Conservation (phyloP, 1,140 invertebrate genomes). For the Drosophila bocqueti region DNA sequence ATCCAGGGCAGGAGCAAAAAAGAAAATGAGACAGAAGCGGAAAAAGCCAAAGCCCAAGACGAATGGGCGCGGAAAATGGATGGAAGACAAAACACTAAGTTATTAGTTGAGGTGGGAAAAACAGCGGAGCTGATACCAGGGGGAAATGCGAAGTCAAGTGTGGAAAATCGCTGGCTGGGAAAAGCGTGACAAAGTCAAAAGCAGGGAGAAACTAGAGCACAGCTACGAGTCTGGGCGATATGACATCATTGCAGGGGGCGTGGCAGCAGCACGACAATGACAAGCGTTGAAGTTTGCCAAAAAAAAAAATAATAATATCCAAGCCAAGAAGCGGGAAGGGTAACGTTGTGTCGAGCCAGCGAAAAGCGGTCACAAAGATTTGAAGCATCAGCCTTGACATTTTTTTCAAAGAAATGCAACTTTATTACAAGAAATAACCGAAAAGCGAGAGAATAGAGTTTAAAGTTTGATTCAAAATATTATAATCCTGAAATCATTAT, state of each 20-base stretch:
- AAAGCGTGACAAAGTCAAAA: slow-evolving; percentile 60
- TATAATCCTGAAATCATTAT: not conserved
- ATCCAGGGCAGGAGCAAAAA: slow-evolving; percentile 60
- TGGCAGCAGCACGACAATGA: slow-evolving; percentile 31
- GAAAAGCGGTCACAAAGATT: slow-evolving; percentile 26
- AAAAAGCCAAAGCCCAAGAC: slow-evolving; percentile 44
- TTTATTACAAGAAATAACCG: slow-evolving; percentile 2
- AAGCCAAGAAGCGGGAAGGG: slow-evolving; percentile 1
- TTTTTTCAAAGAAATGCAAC: slow-evolving; percentile 33
- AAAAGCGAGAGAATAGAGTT: not conserved
- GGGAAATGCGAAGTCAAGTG: slow-evolving; percentile 33
- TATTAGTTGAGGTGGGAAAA: slow-evolving; percentile 38
- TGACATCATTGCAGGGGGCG: slow-evolving; percentile 64
- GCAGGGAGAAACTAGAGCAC: slow-evolving; percentile 51
- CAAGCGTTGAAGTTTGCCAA: slow-evolving; percentile 30
- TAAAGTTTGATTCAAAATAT: not conserved
- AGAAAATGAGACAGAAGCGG: slow-evolving; percentile 26
- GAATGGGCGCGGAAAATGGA: slow-evolving; percentile 48
- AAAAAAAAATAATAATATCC: not conserved
- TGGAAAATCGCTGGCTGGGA: slow-evolving; percentile 57
- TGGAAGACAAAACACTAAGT: slow-evolving; percentile 25
- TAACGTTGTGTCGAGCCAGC: slow-evolving; percentile 25
- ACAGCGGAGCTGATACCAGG: slow-evolving; percentile 12
- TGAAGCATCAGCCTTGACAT: slow-evolving; percentile 40
- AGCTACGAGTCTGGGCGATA: slow-evolving; percentile 18